Evolutionary conservation across 2,888 invertebrate species (phyloP), one percentile per base, ranked within the genome.

Genomic region (Boloria euphrosyne): DNA sequence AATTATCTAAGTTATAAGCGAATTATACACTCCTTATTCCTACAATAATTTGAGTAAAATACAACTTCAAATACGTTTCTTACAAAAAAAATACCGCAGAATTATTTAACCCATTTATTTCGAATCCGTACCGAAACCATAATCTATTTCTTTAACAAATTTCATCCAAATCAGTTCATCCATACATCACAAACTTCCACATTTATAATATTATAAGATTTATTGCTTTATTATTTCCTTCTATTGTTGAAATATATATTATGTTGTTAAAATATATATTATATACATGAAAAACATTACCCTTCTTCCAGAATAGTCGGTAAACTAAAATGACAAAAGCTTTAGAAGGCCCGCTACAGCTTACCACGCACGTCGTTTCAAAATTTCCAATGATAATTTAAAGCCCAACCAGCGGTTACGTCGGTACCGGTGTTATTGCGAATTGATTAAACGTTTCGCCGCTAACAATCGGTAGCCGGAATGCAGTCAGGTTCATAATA

Each of bases 401-500:
- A 74, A 74, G 74, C 74, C 70, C 68, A 74, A 62, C 68, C 59
- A 67, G 71, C 66, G 62, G 69, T 65, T 70, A 70, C 54, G 69
- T 65, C 69, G 68, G 70, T 66, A 72, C 72, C 74, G 78, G 75
- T 73, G 78, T 72, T 74, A 72, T 80, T 73, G 79, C 77, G 79
- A 83, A 84, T 84, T 83, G 84, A 85, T 84, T 84, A 82, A 75
- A 71, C 77, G 74, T 78, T 82, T 83, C 80, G 43, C 69, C 73
- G 69, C 70, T 67, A 74, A 78, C 76, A 77, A 78, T 76, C 77
- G 74, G 78, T 76, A 78, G 75, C 74, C 4, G 77, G 85, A 84
- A 85, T 85, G 84, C 80, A 78, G 84, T 76, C 67, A 38, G 31
- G 31, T 62, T 44, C 57, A 50, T 43, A 43, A 46, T 49, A 50